A percentile compares a stretch with the other conserved stretches of the same genome.
phyloP scores from a whole-genome alignment of 2,888 invertebrate genomes.

The Caenorhabditis panamensis region DNA sequence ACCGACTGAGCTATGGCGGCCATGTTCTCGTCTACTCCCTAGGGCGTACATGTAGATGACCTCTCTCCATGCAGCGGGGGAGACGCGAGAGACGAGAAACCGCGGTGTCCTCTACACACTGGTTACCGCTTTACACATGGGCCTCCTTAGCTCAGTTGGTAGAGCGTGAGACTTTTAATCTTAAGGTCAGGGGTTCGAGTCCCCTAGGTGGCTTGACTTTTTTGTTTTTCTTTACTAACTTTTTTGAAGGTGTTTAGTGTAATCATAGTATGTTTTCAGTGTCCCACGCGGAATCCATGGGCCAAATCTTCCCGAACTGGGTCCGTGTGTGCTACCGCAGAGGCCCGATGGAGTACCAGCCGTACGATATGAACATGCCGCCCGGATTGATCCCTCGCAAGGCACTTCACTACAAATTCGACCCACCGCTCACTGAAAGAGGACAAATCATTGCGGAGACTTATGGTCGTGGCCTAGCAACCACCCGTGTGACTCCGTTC shows the following conservation, averaged over 20 bases:
- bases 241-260: too few species aligned
- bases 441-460: constrained; percentile 62
- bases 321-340: constrained; percentile 50
- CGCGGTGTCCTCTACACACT: not conserved
- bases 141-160: constrained; percentile 75
- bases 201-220: constrained; percentile 69
- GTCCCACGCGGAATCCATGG: constrained; percentile 57
- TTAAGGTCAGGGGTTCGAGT: constrained; percentile 74
- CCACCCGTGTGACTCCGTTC: constrained; percentile 25
- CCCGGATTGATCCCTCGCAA: constrained; percentile 38
- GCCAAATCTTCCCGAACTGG: constrained; percentile 56
- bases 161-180: constrained; percentile 78
- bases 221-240: constrained; percentile 15
- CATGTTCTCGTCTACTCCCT: constrained; percentile 19
- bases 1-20: constrained; percentile 81
- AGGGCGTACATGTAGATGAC: too few species aligned
- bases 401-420: constrained; percentile 44
- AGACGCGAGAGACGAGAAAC: not conserved
- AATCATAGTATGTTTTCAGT: constrained; percentile 27
- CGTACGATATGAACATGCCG: constrained; percentile 65
- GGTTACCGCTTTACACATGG: not conserved
- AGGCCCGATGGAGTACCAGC: constrained; percentile 48
- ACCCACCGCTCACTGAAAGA: constrained; percentile 59
- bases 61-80: too few species aligned
- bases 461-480: constrained; percentile 48